A percentile compares a stretch with the other conserved stretches of the same genome.
phyloP scores from a whole-genome alignment of 2,797 vertebrate species.

The Rhinogobio ventralis region DNA sequence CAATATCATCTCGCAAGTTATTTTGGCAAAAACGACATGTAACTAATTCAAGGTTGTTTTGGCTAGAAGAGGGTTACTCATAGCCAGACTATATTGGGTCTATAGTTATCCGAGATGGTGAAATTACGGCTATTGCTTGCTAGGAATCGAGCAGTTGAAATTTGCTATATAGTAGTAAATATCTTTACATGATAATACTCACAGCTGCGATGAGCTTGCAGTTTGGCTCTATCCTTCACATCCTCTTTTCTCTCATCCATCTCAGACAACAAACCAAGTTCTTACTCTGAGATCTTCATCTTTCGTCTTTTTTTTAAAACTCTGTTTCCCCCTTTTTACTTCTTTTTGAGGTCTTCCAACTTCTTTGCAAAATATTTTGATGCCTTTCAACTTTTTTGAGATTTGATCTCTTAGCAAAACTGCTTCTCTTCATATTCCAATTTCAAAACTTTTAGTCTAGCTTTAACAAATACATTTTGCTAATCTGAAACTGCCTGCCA shows the following conservation, averaged over 20 bases:
- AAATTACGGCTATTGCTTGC: no score
- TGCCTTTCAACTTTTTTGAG: no score
- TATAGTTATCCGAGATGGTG: no score
- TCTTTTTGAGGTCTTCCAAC: neutral
- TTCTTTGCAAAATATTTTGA: neutral
- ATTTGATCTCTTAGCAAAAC: neutral
- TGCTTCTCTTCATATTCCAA: neutral
- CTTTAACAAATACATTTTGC: neutral
- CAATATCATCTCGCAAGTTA: no score
- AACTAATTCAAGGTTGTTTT: no score
- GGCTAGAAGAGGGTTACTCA: no score
- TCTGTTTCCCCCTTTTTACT: neutral
- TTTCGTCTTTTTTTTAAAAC: neutral
- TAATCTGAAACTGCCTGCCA: neutral
- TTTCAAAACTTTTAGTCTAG: neutral
- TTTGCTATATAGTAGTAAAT: no score
- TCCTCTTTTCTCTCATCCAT: conserved; percentile 39
- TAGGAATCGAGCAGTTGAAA: no score
- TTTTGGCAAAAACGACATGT: no score
- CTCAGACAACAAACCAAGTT: conserved; percentile 16
- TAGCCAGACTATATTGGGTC: no score
- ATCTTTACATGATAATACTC: no score
- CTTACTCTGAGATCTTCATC: conserved; percentile 8
- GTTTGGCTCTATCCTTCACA: conserved; percentile 24
- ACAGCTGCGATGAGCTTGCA: conserved; percentile 38